Conservation (phyloP, 2,888 invertebrate species). For the Sabatieria punctata region DNA sequence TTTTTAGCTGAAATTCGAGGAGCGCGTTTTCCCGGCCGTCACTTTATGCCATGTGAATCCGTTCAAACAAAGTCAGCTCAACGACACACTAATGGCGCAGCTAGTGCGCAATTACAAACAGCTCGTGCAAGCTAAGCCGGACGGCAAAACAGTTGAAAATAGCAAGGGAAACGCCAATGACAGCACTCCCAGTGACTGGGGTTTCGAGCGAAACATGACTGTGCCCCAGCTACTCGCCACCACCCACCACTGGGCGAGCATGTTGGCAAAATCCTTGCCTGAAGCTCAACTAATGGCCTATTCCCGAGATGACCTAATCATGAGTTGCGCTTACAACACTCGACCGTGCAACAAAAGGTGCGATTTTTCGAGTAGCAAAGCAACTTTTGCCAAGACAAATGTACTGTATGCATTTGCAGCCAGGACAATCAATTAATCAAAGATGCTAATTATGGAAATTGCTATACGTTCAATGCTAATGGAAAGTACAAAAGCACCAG, state of each 20-base stretch:
- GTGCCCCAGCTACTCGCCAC: too few relatives aligned
- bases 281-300: too few relatives aligned
- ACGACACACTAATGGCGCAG: not conserved
- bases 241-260: too few relatives aligned
- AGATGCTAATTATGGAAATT: slow-evolving; percentile 17
- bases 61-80: slow-evolving; percentile 14
- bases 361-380: not conserved
- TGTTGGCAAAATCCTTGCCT: too few relatives aligned
- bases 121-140: too few relatives aligned
- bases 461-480: too few relatives aligned
- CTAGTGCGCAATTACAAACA: not conserved
- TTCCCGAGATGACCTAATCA: slow-evolving; percentile 19
- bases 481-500: slow-evolving; percentile 10
- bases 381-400: not conserved
- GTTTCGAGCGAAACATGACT: too few relatives aligned
- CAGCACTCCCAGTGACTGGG: too few relatives aligned
- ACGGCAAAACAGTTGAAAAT: too few relatives aligned
- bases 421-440: too few relatives aligned
- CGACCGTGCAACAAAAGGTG: slow-evolving; percentile 19
- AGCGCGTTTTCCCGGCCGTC: slow-evolving; percentile 24
- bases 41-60: slow-evolving; percentile 27
- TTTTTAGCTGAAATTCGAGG: slow-evolving; percentile 21
- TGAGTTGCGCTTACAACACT: slow-evolving; percentile 25
- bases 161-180: too few relatives aligned
- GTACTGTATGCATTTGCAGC: slow-evolving; percentile 17